Percentiles rank a stretch among this genome's conserved stretches.
Evolutionary conservation across 2,113 vertebrate species (phyloP).

Genomic region (Callocephalon fimbriatum): DNA sequence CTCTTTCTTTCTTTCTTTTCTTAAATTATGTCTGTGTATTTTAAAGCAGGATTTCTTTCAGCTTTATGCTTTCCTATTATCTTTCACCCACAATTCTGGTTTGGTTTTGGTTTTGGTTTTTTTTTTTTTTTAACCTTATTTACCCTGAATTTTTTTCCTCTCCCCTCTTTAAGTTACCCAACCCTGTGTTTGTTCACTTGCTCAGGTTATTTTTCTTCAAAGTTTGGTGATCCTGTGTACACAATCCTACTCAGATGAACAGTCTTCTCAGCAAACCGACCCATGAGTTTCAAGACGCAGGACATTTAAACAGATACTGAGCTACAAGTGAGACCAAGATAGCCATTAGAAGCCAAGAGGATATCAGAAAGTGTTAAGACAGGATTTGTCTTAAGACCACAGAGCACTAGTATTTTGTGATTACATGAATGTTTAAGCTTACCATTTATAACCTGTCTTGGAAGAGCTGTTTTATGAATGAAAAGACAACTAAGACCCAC

Average conservation of each 20-base stretch:
- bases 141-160: not conserved
- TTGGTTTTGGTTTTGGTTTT: not conserved
- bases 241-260: not conserved
- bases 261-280: not conserved
- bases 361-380: not conserved
- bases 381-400: not conserved
- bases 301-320: not conserved
- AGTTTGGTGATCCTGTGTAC: not conserved
- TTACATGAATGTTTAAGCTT: not conserved
- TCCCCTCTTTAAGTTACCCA: not conserved
- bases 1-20: not conserved
- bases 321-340: not conserved
- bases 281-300: not conserved
- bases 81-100: not conserved
- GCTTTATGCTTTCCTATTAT: not conserved
- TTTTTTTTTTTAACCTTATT: not conserved
- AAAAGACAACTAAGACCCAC: not conserved
- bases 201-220: not conserved
- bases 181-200: not conserved
- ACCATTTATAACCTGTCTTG: not conserved
- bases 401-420: not conserved
- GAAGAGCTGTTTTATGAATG: not conserved
- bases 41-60: not conserved
- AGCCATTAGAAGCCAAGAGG: not conserved
- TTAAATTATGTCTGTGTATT: not conserved